Evolutionary conservation across 1,140 invertebrate species (phyloP), one percentile per base, ranked within the genome.

Genomic region (Cotesia typhae): DNA sequence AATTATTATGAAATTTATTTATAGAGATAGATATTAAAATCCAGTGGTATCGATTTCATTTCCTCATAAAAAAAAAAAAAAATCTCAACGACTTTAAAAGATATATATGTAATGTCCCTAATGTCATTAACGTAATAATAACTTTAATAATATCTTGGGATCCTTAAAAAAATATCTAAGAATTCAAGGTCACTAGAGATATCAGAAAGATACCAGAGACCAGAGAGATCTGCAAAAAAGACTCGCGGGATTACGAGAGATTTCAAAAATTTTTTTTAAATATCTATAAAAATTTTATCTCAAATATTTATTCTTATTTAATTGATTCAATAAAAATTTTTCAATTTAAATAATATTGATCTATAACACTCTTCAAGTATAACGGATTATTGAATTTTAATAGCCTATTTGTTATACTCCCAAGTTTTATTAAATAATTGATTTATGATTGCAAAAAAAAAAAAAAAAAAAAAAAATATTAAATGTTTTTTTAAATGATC

Each of bases 111-210:
- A 3, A 14, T 14, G 14, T 14, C 53, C 17, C 17, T 55, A 14
- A 55, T 4, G 12, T 55, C 12, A 14, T 55, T 55, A 55, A 14
- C 9, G 12, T 55, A 17, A 55, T 55, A 14, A n/a, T 5, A 14
- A n/a, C 17, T 55, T 55, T 17, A 55, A 55, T 17, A 55, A 55
- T 17, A 55, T 12, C 41, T 47, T 47, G 41, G 5, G 10, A 47
- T 55, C 53, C 5, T 55, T 55, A 55, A 55, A 55, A 55, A 76
- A 59, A 38, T 67, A 68, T 37, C 75, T 75, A 76, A 55, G n/a
- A 53, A 53, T 41, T 4, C 52, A 55, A 55, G 53, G 14, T 55
- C 53, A 17, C 17, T 9, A 4, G 53, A 5, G 17, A 17, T 14
- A 17, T 4, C 28, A 28, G 12, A 51, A 51, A 2, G 12, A 51